Base-by-base conservation (phyloP, 2,888 invertebrate species). In the Autographa pulchrina region DNA sequence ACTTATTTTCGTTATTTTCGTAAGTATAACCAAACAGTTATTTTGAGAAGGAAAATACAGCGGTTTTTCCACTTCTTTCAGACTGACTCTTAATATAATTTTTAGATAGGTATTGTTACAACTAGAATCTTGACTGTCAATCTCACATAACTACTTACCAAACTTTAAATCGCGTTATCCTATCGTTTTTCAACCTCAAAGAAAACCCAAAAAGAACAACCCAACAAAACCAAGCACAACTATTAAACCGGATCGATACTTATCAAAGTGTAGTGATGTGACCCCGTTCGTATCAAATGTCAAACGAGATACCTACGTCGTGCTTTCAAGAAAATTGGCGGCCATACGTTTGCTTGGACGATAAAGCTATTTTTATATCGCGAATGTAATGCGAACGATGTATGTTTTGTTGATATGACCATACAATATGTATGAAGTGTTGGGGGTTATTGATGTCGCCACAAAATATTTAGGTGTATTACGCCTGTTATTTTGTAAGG, bases 281-380 rank as follows among this genome's bases (percentile, higher is more conserved):
- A 81, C 81, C 81, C 75, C 84, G 69, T 78, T 83, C 70, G 66
- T 83, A 65, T 81, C 81, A 84, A 82, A 82, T 84, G 82, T 82
- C 81, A 82, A 58, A 70, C 58, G 48, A 77, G 73, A 82, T 76
- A n/a, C n/a, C n/a, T n/a, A 81, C 58, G 76, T 68, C 58, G 70
- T 68, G 84, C 81, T 82, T 82, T 82, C 82, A 84, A 84, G 84
- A 84, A 82, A 82, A 82, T 82, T 82, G 81, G 72, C 71, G 63
- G 79, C 65, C 71, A 65, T 70, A 72, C 68, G 70, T 78, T 38
- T 72, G 60, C 41, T 56, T 56, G 67, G 41, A 41, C 67, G 67
- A 68, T 61, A 68, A 56, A 54, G 81, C 70, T 83, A 83, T 83
- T 83, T 83, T 83, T 81, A 75, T 83, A 77, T 72, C 1, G 60